phyloP scores from a whole-genome alignment of 1,140 invertebrate genomes.

The Pseudomyrmex sp. region DNA sequence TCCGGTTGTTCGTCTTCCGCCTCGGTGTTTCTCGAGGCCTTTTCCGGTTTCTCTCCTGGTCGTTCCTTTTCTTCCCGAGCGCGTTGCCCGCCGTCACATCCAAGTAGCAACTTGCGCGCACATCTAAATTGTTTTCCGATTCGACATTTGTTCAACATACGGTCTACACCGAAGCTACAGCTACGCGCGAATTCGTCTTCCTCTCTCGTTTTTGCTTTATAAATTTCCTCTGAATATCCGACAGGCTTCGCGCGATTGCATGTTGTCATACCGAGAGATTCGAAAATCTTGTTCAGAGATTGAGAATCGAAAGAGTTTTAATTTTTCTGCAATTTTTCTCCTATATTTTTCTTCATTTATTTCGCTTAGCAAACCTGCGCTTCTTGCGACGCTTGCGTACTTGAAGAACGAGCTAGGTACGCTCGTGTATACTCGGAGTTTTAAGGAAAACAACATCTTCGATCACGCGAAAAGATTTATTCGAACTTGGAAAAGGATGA shows the following conservation, averaged over 20 bases:
- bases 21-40: slow-evolving; percentile 24
- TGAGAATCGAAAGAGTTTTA: no score
- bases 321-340: no score
- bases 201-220: neutral
- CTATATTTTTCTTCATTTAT: neutral
- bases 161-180: neutral
- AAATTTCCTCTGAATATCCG: neutral
- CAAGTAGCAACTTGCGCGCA: neutral
- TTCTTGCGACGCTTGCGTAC: slow-evolving; percentile 22
- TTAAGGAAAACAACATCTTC: slow-evolving; percentile 55
- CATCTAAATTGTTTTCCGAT: slow-evolving; percentile 74
- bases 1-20: slow-evolving; percentile 41
- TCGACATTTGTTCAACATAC: slow-evolving; percentile 59
- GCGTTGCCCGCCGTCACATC: slow-evolving; percentile 10
- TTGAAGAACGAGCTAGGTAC: slow-evolving; percentile 36
- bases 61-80: neutral
- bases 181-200: slow-evolving; percentile 49
- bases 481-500: neutral
- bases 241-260: no score
- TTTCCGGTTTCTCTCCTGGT: slow-evolving; percentile 37
- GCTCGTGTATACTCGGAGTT: slow-evolving; percentile 27
- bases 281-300: no score
- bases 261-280: no score
- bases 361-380: neutral
- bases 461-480: slow-evolving; percentile 53